Base-by-base conservation (phyloP, 1,140 invertebrate genomes). In the Drosophila sturtevanti region DNA sequence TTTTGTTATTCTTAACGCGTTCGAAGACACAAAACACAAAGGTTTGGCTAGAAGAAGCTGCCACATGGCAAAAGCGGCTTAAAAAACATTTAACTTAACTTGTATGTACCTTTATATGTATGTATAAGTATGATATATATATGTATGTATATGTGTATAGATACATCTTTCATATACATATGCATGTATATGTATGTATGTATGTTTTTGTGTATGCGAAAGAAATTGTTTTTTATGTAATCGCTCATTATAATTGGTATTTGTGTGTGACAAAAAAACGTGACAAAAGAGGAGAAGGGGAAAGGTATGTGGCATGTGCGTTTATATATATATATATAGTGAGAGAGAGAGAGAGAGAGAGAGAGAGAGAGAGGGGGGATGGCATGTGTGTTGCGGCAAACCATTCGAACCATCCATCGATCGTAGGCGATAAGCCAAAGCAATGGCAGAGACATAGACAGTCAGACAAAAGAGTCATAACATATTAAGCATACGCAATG, bases 161-260 rank as follows among this genome's bases (percentile, higher is more conserved):
- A n/a, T n/a, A n/a, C n/a, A n/a, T n/a, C n/a, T n/a, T n/a, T n/a
- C n/a, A 34, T 14, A 21, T 34, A 63, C 37, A 18, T 21, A 51
- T 4, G 5, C 10, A 58, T 66, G 48, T 68, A 48, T 63, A 21
- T 56, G 44, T 56, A 51, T 34, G 31, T 7, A 14, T 9, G 7
- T 44, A 16, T 44, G 9, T 16, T 7, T 48, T 14, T 48, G 18
- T 48, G 41, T 48, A 48, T 48, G 38, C 67, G 63, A 79, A 86
- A 82, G 84, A 86, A 86, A 89, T 87, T 71, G 68, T 75, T 65
- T 75, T 87, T 89, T 87, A 87, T 89, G 84, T 79, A 87, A 87
- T 87, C 84, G 79, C 66, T 77, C 79, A 87, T 89, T 87, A 89
- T 87, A 87, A 89, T 87, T 87, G 82, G 75, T 76, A 72, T 89